A percentile compares a stretch with the other conserved stretches of the same genome.
Evolutionary conservation across 1,140 invertebrate genomes (phyloP).

Genomic region (Drosophila nigrodunni): DNA sequence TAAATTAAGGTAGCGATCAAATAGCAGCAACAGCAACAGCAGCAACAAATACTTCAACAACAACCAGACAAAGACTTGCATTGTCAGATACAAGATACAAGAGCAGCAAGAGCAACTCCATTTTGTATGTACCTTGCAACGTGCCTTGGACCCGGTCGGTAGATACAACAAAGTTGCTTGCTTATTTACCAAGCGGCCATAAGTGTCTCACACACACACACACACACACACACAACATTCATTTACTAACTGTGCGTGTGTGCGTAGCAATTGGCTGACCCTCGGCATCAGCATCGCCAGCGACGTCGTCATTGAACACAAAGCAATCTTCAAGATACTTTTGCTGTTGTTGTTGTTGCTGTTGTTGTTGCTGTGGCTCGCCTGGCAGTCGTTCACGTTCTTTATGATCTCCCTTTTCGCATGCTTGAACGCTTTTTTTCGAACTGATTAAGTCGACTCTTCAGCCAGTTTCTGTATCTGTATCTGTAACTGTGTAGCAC

Average conservation of each 20-base stretch:
- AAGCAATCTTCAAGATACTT: constrained; percentile 72
- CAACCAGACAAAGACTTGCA: constrained; percentile 64
- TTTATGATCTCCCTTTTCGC: constrained; percentile 65
- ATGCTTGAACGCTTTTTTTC: constrained; percentile 81
- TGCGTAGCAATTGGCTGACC: constrained; percentile 74
- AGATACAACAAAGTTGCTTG: constrained; percentile 71
- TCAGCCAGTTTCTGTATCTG: constrained; percentile 45
- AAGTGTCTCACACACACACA: constrained; percentile 55
- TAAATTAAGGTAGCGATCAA: constrained; percentile 85
- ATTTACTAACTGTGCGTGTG: constrained; percentile 31
- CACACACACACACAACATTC: constrained; percentile 19
- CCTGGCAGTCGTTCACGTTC: constrained; percentile 23
- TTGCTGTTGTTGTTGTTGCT: constrained; percentile 14
- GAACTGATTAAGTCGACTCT: constrained; percentile 82
- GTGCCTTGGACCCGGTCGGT: constrained; percentile 34
- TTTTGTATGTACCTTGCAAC: constrained; percentile 73
- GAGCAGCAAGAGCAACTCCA: constrained; percentile 63
- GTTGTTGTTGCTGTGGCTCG: not conserved
- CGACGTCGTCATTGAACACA: constrained; percentile 68
- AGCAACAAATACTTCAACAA: constrained; percentile 17
- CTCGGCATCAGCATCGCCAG: constrained; percentile 48
- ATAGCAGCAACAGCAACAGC: constrained; percentile 47
- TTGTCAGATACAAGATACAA: constrained; percentile 33
- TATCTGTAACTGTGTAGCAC: constrained; percentile 2
- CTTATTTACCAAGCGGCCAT: constrained; percentile 64